These are phyloP conservation scores for Zaprionus davidi DNA, from an alignment of 1,140 invertebrate genomes.

Conservation along the genomic window DNA sequence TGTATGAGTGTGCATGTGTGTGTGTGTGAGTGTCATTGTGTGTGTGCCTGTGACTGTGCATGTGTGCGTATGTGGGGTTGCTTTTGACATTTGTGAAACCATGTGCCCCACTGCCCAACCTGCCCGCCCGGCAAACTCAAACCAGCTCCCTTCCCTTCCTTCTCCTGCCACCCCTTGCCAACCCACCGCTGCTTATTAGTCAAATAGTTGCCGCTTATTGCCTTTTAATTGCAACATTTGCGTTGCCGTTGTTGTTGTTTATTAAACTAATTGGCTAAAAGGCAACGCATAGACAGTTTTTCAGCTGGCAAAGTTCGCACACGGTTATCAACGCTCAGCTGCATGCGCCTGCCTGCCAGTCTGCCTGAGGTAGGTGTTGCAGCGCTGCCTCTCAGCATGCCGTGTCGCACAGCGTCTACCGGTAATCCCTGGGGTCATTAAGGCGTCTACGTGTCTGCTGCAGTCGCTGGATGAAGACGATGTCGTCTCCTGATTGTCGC, in stretches of 20 bases:
- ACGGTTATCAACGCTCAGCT: constrained; percentile 23
- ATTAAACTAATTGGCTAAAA: constrained; percentile 61
- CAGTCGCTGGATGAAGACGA: constrained; percentile 34
- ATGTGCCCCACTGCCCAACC: constrained; percentile 62
- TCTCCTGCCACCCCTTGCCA: background rate
- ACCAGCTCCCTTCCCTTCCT: background rate
- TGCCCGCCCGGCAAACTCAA: constrained; percentile 27
- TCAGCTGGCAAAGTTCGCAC: constrained; percentile 10
- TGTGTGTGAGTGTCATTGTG: background rate
- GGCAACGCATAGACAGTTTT: constrained; percentile 27
- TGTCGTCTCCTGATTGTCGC: constrained; percentile 70
- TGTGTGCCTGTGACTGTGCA: background rate
- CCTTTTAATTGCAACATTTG: constrained; percentile 71
- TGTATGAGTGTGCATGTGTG: background rate
- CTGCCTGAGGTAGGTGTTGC: background rate
- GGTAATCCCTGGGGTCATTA: constrained; percentile 75
- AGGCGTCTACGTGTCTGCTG: constrained; percentile 75
- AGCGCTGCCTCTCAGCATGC: background rate
- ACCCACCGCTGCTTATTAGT: constrained; percentile 16
- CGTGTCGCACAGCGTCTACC: constrained; percentile 48
- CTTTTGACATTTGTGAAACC: constrained; percentile 58
- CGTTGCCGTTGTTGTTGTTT: constrained; percentile 21
- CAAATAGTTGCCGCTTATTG: constrained; percentile 60
- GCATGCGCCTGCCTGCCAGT: background rate
- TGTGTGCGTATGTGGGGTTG: constrained; percentile 48